phyloP scores from a whole-genome alignment of 1,140 invertebrate species.

The Eupristina koningsbergeri region DNA sequence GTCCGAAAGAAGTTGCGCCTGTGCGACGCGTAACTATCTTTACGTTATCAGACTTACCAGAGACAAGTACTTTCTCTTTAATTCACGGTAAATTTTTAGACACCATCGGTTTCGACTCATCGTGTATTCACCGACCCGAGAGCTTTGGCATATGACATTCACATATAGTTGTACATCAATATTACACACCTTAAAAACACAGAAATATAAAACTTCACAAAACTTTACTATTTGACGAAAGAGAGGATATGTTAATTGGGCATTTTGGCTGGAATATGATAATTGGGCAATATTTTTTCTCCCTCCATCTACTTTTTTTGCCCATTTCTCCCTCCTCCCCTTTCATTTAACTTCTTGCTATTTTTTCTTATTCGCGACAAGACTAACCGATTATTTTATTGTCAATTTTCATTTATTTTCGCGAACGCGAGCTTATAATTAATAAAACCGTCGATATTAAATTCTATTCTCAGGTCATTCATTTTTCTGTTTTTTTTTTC shows the following conservation, averaged over 20 bases:
- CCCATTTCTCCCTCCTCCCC: background rate
- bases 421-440: background rate
- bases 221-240: background rate
- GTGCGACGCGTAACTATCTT: background rate
- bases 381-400: background rate
- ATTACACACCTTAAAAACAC: constrained; percentile 27
- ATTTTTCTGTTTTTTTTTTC: background rate
- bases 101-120: background rate
- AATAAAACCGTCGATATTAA: background rate
- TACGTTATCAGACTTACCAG: background rate
- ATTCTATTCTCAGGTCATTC: background rate
- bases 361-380: background rate
- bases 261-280: background rate
- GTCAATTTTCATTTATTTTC: background rate
- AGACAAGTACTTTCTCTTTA: background rate
- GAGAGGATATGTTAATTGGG: background rate
- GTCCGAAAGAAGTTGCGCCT: background rate
- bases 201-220: constrained; percentile 22
- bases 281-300: background rate
- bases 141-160: background rate
- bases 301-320: constrained; percentile 9
- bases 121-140: background rate
- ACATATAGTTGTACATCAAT: constrained; percentile 4
- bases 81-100: background rate
- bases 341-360: background rate